Evolutionary conservation across 2,797 vertebrate species (phyloP), one percentile per base, ranked within the genome.

Genomic region (Sebastes cheni): DNA sequence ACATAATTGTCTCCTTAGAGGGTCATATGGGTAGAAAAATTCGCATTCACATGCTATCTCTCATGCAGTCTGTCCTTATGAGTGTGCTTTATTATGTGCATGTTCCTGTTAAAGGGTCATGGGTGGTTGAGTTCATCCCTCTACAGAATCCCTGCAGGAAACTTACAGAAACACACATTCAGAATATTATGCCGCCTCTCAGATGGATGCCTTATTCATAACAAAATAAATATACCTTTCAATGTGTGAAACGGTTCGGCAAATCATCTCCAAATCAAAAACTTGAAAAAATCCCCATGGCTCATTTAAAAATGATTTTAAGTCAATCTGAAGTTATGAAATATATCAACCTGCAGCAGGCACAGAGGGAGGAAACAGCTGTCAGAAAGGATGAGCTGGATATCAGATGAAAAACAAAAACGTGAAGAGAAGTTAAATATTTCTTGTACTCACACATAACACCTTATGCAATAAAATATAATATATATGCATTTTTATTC

Each of bases 341-440:
- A 59, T 54, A 27, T 55, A 42, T 78, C 34, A 52, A 61, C 14
- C 61, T 34, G 29, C 50, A 39, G 3, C 23, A 46, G 52, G 5
- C n/a, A 12, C 58, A 66, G 50, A n/a, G 42, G 52, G n/a, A 36
- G 55, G 52, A 69, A 67, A 60, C 20, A 62, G 5, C 55, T 82
- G 73, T 78, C 74, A 81, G 12, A 18, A 27, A 39, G 30, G 46
- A 80, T 79, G 3, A 76, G 50, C 13, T 25, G 22, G 50, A 73
- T 59, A 36, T 42, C n/a, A 61, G 18, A 82, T 58, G 34, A 78
- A 64, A 59, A 67, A 36, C 11, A 67, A 65, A 73, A 54, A 20
- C 12, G 25, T 32, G n/a, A 42, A 58, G 50, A 39, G 25, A 64
- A 66, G 13, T 14, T 30, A 12, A 6, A 25, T 16, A 32, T 55